Evolutionary conservation across 2,113 vertebrate genomes (phyloP), one percentile per base, ranked within the genome.

Genomic region (Atlantisia rogersi): DNA sequence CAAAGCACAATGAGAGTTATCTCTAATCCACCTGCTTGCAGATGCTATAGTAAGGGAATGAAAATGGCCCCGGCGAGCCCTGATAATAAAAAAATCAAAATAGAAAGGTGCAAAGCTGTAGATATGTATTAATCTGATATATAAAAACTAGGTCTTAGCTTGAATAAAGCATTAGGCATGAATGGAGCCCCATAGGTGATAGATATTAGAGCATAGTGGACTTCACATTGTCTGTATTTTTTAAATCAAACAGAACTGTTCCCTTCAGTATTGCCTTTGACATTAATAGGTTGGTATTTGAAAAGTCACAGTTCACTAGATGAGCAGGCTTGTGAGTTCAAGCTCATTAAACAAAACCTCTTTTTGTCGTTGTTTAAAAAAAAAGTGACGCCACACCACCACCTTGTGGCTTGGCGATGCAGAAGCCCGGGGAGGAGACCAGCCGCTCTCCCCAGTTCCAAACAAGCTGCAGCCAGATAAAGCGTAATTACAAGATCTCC

Each of bases 1-100:
- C 99, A 99, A 99, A 99, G 99, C 99, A 98, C 98, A 98, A 98
- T 98, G 98, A 99, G 98, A 99, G 99, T 99, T 99, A 99, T 99
- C 99, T 99, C 98, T 98, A 99, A 98, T 99, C 99, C 99, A 99
- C 99, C 99, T 99, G 99, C 99, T 99, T 98, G 97, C 98, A 98
- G 98, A 98, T 98, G 98, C 98, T 98, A 98, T 98, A 98, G 98
- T 98, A 98, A 98, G 98, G 98, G 98, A 98, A 99, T 98, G 98
- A 98, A 98, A 98, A 99, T 97, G 97, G 98, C 98, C 98, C 98
- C 97, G 62, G 98, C 82, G 98, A 98, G 98, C 98, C 97, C 98
- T 98, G 98, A 98, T 99, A 99, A 99, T 99, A 98, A 99, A 98
- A 98, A 98, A 98, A 98, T 98, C 98, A 98, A 97, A 98, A 97